Evolutionary conservation across 2,113 vertebrate species (phyloP).

Genomic region (Cephalopterus ornatus): DNA sequence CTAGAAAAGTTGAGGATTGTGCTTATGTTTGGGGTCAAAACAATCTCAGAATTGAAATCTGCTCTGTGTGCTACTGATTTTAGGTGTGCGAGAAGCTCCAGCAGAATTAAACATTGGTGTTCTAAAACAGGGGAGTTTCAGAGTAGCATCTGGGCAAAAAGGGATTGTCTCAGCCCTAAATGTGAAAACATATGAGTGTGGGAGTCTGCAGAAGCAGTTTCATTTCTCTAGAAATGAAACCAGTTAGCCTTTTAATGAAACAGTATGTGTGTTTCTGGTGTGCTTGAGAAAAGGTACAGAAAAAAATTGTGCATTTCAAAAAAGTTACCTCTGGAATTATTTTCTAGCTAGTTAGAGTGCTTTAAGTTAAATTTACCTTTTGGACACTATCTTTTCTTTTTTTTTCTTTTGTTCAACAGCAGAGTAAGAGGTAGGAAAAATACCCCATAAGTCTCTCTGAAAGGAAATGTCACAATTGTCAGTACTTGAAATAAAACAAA

Average conservation of each 20-base stretch:
- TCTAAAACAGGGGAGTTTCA: background rate
- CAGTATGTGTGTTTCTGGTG: background rate
- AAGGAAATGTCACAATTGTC: background rate
- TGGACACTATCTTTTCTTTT: background rate
- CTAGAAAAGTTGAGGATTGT: background rate
- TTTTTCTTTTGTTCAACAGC: background rate
- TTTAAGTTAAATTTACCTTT: background rate
- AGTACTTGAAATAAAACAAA: background rate
- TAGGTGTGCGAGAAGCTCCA: background rate
- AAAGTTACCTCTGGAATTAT: background rate
- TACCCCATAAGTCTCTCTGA: background rate
- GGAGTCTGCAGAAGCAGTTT: background rate
- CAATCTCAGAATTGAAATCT: background rate
- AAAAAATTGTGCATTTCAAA: background rate
- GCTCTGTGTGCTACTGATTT: background rate
- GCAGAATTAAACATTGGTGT: background rate
- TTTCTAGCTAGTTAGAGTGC: background rate
- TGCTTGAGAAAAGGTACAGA: background rate
- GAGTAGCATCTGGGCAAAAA: background rate
- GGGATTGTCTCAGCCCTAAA: background rate
- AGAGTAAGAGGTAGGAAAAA: background rate
- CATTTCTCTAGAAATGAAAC: background rate
- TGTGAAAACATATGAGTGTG: background rate
- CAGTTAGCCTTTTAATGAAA: background rate
- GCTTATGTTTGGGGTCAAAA: background rate